Evolutionary conservation across 2,888 invertebrate genomes (phyloP).

Genomic region (Acronicta alni): DNA sequence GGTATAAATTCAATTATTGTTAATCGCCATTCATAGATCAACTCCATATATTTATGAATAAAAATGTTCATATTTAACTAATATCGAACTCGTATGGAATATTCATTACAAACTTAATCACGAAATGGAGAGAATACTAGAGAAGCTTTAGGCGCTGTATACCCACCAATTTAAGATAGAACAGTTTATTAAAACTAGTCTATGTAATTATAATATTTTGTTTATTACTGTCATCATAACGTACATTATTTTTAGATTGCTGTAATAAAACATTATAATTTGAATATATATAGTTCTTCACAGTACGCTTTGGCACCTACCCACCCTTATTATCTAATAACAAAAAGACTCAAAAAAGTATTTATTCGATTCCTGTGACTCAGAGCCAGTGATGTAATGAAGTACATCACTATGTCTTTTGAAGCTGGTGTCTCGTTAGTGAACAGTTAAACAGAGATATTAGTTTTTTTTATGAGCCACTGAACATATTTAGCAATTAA

Average conservation of each 20-base stretch:
- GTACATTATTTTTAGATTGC: neutral
- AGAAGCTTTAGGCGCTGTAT: conserved; percentile 4
- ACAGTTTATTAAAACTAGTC: neutral
- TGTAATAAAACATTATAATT: neutral
- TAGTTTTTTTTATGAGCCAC: conserved; percentile 53
- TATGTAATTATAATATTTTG: neutral
- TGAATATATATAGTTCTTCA: neutral
- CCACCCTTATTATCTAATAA: conserved; percentile 6
- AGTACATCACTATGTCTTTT: conserved; percentile 49
- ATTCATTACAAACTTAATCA: conserved; percentile 30
- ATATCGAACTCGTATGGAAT: conserved; percentile 3
- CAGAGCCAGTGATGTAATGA: conserved; percentile 52
- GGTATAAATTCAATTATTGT: conserved; percentile 30
- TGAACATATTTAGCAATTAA: conserved; percentile 59
- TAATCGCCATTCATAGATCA: conserved; percentile 40
- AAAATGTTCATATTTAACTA: conserved; percentile 18
- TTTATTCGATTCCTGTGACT: conserved; percentile 55
- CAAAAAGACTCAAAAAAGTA: conserved; percentile 39
- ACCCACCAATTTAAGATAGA: conserved; percentile 1
- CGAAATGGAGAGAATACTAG: neutral
- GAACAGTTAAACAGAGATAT: conserved; percentile 55
- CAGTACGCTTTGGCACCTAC: no score
- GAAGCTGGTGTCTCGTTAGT: conserved; percentile 62
- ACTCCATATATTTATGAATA: conserved; percentile 23
- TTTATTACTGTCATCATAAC: neutral